Evolutionary conservation across 2,113 vertebrate species (phyloP).

Genomic region (Malurus alboscapulatus): DNA sequence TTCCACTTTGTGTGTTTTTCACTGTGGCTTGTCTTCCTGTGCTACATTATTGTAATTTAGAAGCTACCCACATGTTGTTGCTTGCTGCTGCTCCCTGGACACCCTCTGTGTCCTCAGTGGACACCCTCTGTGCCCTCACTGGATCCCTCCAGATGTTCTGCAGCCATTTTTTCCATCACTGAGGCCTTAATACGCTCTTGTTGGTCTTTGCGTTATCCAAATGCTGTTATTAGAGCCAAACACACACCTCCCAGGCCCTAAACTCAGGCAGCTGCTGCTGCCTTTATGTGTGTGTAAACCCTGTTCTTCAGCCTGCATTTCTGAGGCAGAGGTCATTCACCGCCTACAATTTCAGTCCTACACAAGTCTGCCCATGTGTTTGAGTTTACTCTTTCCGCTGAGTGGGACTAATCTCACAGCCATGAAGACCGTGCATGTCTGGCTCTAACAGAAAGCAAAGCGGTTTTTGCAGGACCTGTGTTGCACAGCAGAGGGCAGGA

Average conservation of each 20-base stretch:
- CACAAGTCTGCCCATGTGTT: background rate
- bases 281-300: background rate
- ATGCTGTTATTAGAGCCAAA: background rate
- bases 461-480: background rate
- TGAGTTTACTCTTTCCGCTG: background rate
- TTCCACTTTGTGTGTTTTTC: background rate
- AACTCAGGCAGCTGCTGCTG: background rate
- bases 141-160: background rate
- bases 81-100: background rate
- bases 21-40: background rate
- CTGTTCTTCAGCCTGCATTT: background rate
- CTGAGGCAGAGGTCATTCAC: background rate
- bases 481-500: background rate
- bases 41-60: rapidly evolving
- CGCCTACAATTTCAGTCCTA: background rate
- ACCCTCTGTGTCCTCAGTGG: rapidly evolving
- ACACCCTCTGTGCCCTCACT: rapidly evolving
- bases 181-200: background rate
- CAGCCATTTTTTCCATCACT: rapidly evolving
- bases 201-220: rapidly evolving
- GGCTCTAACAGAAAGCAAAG: background rate
- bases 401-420: background rate
- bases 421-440: rapidly evolving
- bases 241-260: rapidly evolving
- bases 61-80: background rate